These are phyloP conservation scores for Xyrichtys novacula DNA, from an alignment of 2,797 vertebrate species.

Conservation along the genomic window DNA sequence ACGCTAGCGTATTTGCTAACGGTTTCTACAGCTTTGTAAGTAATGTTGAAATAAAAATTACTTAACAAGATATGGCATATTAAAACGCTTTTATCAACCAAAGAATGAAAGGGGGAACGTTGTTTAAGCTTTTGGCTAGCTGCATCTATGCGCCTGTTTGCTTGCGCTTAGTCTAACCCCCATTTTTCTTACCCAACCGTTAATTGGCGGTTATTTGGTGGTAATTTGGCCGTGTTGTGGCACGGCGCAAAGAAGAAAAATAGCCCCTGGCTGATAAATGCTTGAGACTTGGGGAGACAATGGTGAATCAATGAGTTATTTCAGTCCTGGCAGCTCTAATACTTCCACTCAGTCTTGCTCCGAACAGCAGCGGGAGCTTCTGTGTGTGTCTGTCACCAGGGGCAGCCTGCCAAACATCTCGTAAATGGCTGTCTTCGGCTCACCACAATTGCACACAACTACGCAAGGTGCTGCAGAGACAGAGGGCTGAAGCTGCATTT, in stretches of 20 bases:
- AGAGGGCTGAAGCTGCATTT: slow-evolving; percentile 46
- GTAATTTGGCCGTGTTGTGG: slow-evolving; percentile 23
- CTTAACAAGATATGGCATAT: too few relatives aligned
- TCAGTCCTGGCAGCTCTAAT: slow-evolving; percentile 51
- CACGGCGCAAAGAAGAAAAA: slow-evolving; percentile 28
- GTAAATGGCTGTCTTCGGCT: slow-evolving; percentile 40
- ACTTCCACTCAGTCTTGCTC: slow-evolving; percentile 33
- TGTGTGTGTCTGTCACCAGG: slow-evolving; percentile 34
- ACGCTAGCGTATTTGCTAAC: too few relatives aligned
- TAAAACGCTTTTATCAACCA: too few relatives aligned
- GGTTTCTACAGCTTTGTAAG: too few relatives aligned
- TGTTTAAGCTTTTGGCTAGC: too few relatives aligned
- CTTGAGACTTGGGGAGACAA: slow-evolving; percentile 23
- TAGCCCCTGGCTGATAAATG: slow-evolving; percentile 42
- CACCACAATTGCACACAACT: slow-evolving; percentile 40
- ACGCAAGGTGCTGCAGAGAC: slow-evolving; percentile 48
- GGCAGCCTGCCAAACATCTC: slow-evolving; percentile 51
- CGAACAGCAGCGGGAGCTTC: slow-evolving; percentile 20
- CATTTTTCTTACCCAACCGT: too few relatives aligned
- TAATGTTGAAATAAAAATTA: too few relatives aligned
- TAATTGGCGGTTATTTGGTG: not conserved
- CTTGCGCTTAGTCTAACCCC: too few relatives aligned
- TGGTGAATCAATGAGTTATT: slow-evolving; percentile 69
- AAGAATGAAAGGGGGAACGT: too few relatives aligned
- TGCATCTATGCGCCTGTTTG: too few relatives aligned